Evolutionary conservation across 1,140 invertebrate species (phyloP), one percentile per base, ranked within the genome.

Genomic region (Musca domestica): DNA sequence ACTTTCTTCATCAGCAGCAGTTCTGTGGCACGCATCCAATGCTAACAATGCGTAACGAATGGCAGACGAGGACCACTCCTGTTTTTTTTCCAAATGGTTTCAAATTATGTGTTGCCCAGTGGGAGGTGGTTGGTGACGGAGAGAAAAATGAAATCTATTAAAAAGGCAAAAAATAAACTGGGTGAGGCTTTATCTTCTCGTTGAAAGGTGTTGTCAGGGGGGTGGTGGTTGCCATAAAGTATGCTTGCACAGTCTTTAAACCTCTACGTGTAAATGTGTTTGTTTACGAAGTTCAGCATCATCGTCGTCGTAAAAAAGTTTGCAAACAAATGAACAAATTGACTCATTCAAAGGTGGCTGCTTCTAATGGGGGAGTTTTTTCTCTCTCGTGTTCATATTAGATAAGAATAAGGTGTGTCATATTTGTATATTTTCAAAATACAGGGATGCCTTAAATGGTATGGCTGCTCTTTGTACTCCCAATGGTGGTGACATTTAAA

Each of bases 281-380:
- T 25, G 20, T 58, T 34, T 2, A 58, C n/a, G 10, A 34, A 19
- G 9, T 34, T 61, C 56, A 51, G 67, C 41, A 47, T 64, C 17
- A 46, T 41, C n/a, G 14, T 7, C 17, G 7, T 17, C 14, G 2
- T 34, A 51, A 6, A 2, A 22, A 66, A 68, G 64, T 64, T 47
- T 64, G 58, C 67, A 68, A 68, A 64, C 64, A 68, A 68, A 68
- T 30, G 46, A 41, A 64, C 67, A 68, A 68, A 68, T 64, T 68
- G 67, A 68, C 67, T 68, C 23, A 30, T 66, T 25, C 22, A 17
- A 48, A 61, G 15, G 67, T 22, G 34, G 56, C n/a, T 41, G 34
- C 12, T 41, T 12, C 6, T 41, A 41, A 41, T 41, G 46, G 47
- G 67, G 20, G 47, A 19, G 47, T 51, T 30, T 41, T 41, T 19